These are phyloP conservation scores for Lissonota sp. DNA, from an alignment of 2,888 invertebrate genomes.

Conservation along the genomic window DNA sequence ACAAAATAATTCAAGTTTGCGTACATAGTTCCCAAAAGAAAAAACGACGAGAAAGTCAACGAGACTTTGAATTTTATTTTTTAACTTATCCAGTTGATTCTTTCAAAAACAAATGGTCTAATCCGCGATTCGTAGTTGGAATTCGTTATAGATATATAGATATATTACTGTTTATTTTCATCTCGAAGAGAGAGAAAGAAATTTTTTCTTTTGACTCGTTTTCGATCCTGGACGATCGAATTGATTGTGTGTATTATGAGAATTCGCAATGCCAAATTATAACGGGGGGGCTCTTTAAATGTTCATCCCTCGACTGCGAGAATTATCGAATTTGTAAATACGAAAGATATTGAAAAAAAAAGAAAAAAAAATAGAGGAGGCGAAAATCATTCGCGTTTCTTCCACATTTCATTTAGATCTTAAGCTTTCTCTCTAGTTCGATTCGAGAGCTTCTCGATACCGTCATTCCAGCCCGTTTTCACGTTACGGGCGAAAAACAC, in stretches of 20 bases:
- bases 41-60: conserved; percentile 28
- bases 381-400: conserved; percentile 42
- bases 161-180: conserved; percentile 23
- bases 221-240: conserved; percentile 36
- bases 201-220: conserved; percentile 4
- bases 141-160: conserved; percentile 35
- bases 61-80: conserved; percentile 6
- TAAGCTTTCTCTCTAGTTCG: conserved; percentile 24
- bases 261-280: conserved; percentile 65
- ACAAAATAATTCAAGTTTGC: conserved; percentile 50
- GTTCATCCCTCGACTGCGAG: conserved; percentile 44
- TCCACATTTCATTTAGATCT: conserved; percentile 55
- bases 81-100: background rate
- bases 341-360: conserved; percentile 25
- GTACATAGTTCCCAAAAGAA: conserved; percentile 37
- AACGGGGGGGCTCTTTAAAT: conserved; percentile 45
- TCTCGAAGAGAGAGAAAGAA: conserved; percentile 11
- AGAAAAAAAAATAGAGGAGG: background rate
- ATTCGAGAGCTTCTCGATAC: background rate
- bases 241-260: conserved; percentile 48
- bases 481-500: background rate
- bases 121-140: conserved; percentile 34
- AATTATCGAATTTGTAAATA: conserved; percentile 61
- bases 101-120: conserved; percentile 27
- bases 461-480: background rate